Evolutionary conservation across 2,888 invertebrate species (phyloP), one percentile per base, ranked within the genome.

Genomic region (Andrena minutula): DNA sequence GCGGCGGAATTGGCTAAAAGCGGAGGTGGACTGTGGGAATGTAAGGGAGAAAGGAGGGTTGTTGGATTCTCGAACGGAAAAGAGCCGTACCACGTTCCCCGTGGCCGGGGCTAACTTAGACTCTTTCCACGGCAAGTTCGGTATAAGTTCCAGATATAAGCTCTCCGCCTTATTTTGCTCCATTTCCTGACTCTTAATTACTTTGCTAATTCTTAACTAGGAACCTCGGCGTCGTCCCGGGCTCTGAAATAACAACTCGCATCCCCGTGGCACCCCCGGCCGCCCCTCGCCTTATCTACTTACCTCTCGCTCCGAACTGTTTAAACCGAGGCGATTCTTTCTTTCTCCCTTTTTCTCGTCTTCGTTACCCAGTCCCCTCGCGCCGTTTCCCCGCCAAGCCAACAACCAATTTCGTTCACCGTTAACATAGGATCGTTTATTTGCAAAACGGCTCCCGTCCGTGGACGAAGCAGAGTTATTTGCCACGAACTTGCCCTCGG

Each of bases 161-260:
- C 90, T 88, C 86, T 81, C 81, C 87, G 87, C 83, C 89, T 91
- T 92, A 91, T 91, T 92, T 92, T 90, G 89, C 91, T 90, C 90
- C 90, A 90, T 92, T 92, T 92, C 89, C 90, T 88, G 90, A 89
- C 90, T 92, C 91, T 92, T 93, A 92, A 93, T 93, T 93, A 93
- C 92, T 92, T 92, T 89, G 90, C 90, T 92, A 91, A 93, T 93
- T 92, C 91, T 90, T 90, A 92, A 91, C 90, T 89, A 88, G 90
- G 84, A 89, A 88, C 87, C 88, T 88, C 85, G 86, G 84, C 87
- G 89, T 89, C 90, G 89, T 90, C 86, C 83, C 79, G 79, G 82
- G 87, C 86, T 86, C 88, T 90, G 89, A 92, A 92, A 91, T 91
- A 92, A 92, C 90, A 91, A 92, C 90, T 90, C 83, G 86, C 86